Evolutionary conservation across 2,888 invertebrate genomes (phyloP), one percentile per base, ranked within the genome.

Genomic region (Agrochola circellaris): DNA sequence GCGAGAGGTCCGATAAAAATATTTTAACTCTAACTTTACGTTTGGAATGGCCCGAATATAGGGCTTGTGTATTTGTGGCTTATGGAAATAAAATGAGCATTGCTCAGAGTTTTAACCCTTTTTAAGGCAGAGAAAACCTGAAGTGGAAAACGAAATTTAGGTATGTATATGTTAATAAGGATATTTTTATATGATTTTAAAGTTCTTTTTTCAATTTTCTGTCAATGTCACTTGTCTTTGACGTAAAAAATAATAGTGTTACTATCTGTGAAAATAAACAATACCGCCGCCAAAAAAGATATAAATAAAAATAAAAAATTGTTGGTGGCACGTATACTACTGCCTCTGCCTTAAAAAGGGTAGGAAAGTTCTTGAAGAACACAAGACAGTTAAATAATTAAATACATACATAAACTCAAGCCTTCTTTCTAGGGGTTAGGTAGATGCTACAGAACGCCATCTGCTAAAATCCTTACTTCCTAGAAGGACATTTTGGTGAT

Each of bases 91-190:
- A 34, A 15, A 7, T 17, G 58, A 73, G 72, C 23, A 65, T 66
- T 30, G 34, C 72, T 74, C 42, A n/a, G 9, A 54, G 34, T 48
- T 70, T 77, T 85, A n/a, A n/a, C n/a, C n/a, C n/a, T n/a, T n/a
- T n/a, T n/a, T n/a, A n/a, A n/a, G n/a, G n/a, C n/a, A n/a, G n/a
- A n/a, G n/a, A n/a, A n/a, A n/a, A n/a, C n/a, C n/a, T n/a, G n/a
- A n/a, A n/a, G n/a, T n/a, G n/a, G n/a, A n/a, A n/a, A n/a, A n/a
- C n/a, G n/a, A n/a, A n/a, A n/a, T n/a, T n/a, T n/a, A n/a, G n/a
- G n/a, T n/a, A n/a, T n/a, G n/a, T n/a, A n/a, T n/a, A n/a, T n/a
- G n/a, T n/a, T n/a, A n/a, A n/a, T n/a, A n/a, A n/a, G n/a, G n/a
- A n/a, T n/a, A n/a, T n/a, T n/a, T n/a, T n/a, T n/a, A n/a, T n/a